phyloP scores from a whole-genome alignment of 2,113 vertebrate species.

The Phoenicopterus ruber region DNA sequence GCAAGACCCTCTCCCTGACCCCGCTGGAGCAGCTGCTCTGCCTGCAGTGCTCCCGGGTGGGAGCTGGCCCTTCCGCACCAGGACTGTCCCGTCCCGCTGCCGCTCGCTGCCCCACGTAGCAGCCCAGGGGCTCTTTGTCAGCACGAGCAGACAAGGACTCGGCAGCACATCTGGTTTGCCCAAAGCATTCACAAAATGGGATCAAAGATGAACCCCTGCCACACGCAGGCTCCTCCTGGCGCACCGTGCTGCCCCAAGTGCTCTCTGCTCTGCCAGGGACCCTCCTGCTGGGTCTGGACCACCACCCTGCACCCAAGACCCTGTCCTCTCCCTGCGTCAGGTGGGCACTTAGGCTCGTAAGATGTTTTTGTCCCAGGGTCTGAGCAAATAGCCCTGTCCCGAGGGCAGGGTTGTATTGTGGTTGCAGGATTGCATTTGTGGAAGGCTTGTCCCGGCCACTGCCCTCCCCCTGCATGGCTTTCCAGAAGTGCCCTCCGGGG shows the following conservation, averaged over 20 bases:
- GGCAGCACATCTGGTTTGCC: neutral
- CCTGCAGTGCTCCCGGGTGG: rapidly evolving
- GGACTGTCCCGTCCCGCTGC: neutral
- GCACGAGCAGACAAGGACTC: neutral
- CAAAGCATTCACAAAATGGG: neutral
- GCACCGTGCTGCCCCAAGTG: neutral
- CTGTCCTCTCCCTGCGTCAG: neutral
- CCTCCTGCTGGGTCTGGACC: neutral
- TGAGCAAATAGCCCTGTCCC: neutral
- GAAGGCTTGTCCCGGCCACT: neutral
- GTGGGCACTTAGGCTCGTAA: neutral
- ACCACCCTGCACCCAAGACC: too few species aligned
- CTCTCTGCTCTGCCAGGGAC: neutral
- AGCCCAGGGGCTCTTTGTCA: neutral
- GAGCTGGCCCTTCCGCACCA: neutral
- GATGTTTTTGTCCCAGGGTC: neutral
- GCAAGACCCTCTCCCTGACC: neutral
- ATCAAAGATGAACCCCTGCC: neutral
- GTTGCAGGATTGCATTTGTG: neutral
- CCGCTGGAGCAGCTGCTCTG: neutral
- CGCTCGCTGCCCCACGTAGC: rapidly evolving
- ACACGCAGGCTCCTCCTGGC: neutral
- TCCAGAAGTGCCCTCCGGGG: neutral
- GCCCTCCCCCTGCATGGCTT: neutral
- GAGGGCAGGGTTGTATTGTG: neutral